A percentile compares a stretch with the other conserved stretches of the same genome.
These are phyloP conservation scores for Lamellibrachia satsuma DNA, from an alignment of 2,888 invertebrate genomes.

Conservation along the genomic window DNA sequence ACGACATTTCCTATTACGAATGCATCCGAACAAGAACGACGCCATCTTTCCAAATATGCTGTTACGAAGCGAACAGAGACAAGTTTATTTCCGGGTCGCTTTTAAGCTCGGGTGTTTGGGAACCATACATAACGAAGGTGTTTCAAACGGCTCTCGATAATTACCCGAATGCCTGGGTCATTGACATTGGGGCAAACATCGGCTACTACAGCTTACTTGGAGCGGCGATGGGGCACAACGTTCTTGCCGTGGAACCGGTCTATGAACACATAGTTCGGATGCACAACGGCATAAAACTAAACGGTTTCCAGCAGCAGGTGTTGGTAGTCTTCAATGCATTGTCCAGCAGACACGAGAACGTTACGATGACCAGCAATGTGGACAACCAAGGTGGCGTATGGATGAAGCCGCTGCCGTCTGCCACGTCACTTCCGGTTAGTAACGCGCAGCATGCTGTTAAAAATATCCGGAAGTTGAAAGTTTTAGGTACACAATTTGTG, in stretches of 20 bases:
- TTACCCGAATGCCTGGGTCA: slow-evolving; percentile 46
- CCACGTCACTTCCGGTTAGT: not conserved
- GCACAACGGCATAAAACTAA: slow-evolving; percentile 44
- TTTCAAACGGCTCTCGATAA: slow-evolving; percentile 46
- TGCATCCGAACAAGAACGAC: slow-evolving; percentile 46
- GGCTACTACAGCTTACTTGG: slow-evolving; percentile 59
- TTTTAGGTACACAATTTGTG: not conserved
- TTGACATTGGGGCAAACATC: slow-evolving; percentile 62
- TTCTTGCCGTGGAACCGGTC: slow-evolving; percentile 59
- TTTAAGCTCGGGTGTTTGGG: slow-evolving; percentile 52
- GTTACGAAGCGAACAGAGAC: slow-evolving; percentile 47
- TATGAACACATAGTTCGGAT: slow-evolving; percentile 43
- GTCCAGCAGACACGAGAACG: slow-evolving; percentile 44
- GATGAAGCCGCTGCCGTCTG: slow-evolving; percentile 33
- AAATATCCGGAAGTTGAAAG: not conserved
- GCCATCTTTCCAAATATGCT: slow-evolving; percentile 51
- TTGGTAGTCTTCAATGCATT: slow-evolving; percentile 49
- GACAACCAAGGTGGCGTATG: slow-evolving; percentile 55
- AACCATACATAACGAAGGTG: slow-evolving; percentile 51
- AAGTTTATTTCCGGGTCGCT: slow-evolving; percentile 54
- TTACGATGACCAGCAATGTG: slow-evolving; percentile 42
- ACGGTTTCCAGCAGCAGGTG: slow-evolving; percentile 44
- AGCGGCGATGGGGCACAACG: slow-evolving; percentile 52
- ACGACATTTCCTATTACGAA: slow-evolving; percentile 23
- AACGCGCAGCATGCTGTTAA: too few relatives aligned